Evolutionary conservation across 2,888 invertebrate species (phyloP).

Genomic region (Tipula unca): DNA sequence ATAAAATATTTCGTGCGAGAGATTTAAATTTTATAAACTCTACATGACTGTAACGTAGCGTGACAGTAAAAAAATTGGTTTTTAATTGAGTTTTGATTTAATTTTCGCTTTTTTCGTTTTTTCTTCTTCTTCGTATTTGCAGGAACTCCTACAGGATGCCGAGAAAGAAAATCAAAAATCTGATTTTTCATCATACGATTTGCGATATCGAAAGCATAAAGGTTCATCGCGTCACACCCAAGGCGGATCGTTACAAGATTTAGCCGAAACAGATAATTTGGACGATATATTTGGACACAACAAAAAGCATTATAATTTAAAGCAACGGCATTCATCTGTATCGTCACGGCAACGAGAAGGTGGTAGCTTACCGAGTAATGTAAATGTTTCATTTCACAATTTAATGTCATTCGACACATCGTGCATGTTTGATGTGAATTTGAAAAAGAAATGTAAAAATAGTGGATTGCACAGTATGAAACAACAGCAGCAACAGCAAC

Average conservation of each 20-base stretch:
- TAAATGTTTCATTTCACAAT: constrained; percentile 40
- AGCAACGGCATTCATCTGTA: constrained; percentile 37
- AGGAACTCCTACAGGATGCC: constrained; percentile 69
- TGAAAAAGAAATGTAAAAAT: constrained; percentile 1
- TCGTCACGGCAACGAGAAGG: constrained; percentile 53
- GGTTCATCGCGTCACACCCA: constrained; percentile 43
- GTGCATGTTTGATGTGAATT: constrained; percentile 28
- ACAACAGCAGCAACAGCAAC: not conserved
- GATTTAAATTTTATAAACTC: not conserved
- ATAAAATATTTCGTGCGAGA: not conserved
- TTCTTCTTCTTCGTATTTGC: constrained; percentile 27
- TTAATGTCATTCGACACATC: constrained; percentile 29
- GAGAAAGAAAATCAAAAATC: constrained; percentile 59
- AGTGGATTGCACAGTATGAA: not conserved
- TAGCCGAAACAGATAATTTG: constrained; percentile 43
- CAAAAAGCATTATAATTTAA: constrained; percentile 33
- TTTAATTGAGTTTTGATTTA: constrained; percentile 15
- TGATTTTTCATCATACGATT: constrained; percentile 32
- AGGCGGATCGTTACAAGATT: constrained; percentile 53
- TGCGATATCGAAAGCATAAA: constrained; percentile 41
- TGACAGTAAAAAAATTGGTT: not conserved
- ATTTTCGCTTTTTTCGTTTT: not conserved
- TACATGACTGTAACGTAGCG: not conserved
- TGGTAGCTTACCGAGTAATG: constrained; percentile 53
- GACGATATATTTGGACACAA: constrained; percentile 10